Percentiles rank a stretch among this genome's conserved stretches.
Evolutionary conservation across 2,797 vertebrate genomes (phyloP).

Genomic region (Ctenopoma kingsleyae): DNA sequence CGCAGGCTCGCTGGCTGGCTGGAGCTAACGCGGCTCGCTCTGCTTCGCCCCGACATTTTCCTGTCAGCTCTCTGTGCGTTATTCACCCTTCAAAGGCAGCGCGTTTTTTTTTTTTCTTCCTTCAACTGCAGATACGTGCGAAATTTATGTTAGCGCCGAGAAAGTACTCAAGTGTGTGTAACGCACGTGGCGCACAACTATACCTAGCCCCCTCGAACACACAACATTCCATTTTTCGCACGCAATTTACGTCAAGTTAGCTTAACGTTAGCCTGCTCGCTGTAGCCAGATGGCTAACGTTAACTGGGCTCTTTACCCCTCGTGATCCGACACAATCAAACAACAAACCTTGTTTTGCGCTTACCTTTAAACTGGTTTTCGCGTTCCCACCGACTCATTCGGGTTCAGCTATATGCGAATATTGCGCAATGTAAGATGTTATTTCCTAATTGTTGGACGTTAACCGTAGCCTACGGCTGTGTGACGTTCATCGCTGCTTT

Average conservation of each 20-base stretch:
- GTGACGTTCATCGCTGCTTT: slow-evolving; percentile 84
- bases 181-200: slow-evolving; percentile 76
- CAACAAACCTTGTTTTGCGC: slow-evolving; percentile 53
- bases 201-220: slow-evolving; percentile 69
- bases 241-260: slow-evolving; percentile 82
- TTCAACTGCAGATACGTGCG: background rate
- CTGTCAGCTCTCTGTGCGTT: slow-evolving; percentile 26
- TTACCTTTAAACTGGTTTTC: slow-evolving; percentile 79
- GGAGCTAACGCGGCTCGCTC: slow-evolving; percentile 56
- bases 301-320: slow-evolving; percentile 58
- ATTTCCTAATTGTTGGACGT: slow-evolving; percentile 71
- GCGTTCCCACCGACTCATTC: slow-evolving; percentile 69
- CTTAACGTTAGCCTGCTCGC: slow-evolving; percentile 67
- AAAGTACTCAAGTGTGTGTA: slow-evolving; percentile 47
- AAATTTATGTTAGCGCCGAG: background rate
- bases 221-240: slow-evolving; percentile 73
- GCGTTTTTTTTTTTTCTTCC: background rate
- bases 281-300: slow-evolving; percentile 76
- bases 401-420: slow-evolving; percentile 34
- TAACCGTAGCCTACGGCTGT: slow-evolving; percentile 80
- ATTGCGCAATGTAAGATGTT: slow-evolving; percentile 59
- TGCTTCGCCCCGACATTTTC: slow-evolving; percentile 75
- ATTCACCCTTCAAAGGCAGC: slow-evolving; percentile 22
- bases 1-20: slow-evolving; percentile 43
- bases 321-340: slow-evolving; percentile 33